phyloP scores from a whole-genome alignment of 2,113 vertebrate species.

The Oreotragus oreotragus region DNA sequence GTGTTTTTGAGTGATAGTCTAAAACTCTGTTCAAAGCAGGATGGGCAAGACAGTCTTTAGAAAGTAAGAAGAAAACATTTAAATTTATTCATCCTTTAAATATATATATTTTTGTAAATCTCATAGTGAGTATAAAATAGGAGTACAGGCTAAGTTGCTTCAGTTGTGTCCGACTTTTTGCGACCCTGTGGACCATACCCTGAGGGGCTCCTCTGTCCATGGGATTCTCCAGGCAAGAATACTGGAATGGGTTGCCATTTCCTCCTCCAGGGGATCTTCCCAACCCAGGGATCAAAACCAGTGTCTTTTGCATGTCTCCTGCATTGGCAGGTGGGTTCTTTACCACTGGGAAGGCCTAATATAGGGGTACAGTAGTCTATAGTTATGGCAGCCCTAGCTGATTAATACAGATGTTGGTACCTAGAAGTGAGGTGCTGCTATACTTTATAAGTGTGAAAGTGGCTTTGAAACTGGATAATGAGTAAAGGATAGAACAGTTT shows the following conservation, averaged over 20 bases:
- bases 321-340: not conserved
- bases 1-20: not conserved
- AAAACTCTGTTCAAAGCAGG: not conserved
- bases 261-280: not conserved
- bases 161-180: not conserved
- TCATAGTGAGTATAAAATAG: not conserved
- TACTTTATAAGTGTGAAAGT: not conserved
- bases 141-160: rapidly evolving
- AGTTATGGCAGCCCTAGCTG: not conserved
- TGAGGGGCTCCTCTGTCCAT: not conserved
- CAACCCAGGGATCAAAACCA: not conserved
- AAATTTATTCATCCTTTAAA: not conserved
- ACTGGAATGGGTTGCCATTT: not conserved
- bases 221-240: not conserved
- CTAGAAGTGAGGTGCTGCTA: not conserved
- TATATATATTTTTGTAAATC: not conserved
- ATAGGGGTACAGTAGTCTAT: not conserved
- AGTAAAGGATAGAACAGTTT: not conserved
- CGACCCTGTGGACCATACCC: not conserved
- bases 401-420: not conserved
- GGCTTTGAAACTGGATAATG: not conserved
- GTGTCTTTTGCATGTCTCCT: not conserved
- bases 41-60: not conserved
- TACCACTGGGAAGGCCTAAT: not conserved
- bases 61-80: not conserved